Conservation (phyloP, 2,888 invertebrate species). For the Drosophila tanythrix region DNA sequence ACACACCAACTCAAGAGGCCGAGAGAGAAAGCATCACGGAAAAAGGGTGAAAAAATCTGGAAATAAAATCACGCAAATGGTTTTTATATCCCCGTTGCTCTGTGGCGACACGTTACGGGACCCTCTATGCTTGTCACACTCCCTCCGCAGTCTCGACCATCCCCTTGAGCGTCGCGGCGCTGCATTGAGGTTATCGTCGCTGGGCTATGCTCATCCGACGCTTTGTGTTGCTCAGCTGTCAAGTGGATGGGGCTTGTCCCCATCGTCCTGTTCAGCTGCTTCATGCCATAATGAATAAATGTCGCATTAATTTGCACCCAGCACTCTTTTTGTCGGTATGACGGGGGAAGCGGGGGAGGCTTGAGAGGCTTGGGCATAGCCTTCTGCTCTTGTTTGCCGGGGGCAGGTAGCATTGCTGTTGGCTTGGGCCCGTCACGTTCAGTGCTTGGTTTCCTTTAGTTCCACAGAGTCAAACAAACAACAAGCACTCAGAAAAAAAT, state of each 20-base stretch:
- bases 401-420: constrained; percentile 3
- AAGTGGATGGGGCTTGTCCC: constrained; percentile 35
- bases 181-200: constrained; percentile 49
- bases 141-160: background rate
- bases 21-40: constrained; percentile 6
- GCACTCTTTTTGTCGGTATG: constrained; percentile 34
- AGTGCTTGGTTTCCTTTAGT: constrained; percentile 43
- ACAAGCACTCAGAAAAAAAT: constrained; percentile 3
- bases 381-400: background rate
- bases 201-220: constrained; percentile 36
- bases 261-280: constrained; percentile 35
- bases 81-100: constrained; percentile 55
- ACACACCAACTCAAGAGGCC: background rate
- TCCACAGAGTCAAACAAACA: constrained; percentile 47
- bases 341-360: background rate
- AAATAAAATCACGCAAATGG: constrained; percentile 71
- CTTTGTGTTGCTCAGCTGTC: constrained; percentile 50
- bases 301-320: constrained; percentile 74
- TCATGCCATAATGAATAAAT: constrained; percentile 71
- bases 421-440: constrained; percentile 48
- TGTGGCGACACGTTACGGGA: constrained; percentile 40
- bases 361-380: background rate
- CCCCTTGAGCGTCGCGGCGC: constrained; percentile 6
- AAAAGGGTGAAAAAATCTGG: constrained; percentile 41
- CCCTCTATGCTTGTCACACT: constrained; percentile 8